A percentile compares a stretch with the other conserved stretches of the same genome.
Conservation (phyloP, 2,888 invertebrate species). For the Aphidius colemani region DNA sequence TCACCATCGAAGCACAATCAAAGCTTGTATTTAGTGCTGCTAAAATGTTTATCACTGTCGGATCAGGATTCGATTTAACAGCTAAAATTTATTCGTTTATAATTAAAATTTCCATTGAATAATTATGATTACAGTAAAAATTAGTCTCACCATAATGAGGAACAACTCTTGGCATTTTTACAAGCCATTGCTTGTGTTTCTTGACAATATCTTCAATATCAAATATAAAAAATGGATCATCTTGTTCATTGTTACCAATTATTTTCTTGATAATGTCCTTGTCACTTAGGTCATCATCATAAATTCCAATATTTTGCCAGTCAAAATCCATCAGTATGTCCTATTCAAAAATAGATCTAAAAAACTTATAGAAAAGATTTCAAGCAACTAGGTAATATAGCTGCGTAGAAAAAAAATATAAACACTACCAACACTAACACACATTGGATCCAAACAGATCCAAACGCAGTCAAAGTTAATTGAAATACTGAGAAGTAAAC, state of each 20-base stretch:
- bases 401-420: too few species aligned
- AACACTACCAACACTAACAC: too few species aligned
- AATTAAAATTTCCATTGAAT: too few species aligned
- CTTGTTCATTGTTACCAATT: slow-evolving; percentile 38
- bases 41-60: slow-evolving; percentile 57
- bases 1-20: slow-evolving; percentile 66
- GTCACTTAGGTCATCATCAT: slow-evolving; percentile 39
- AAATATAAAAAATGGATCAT: slow-evolving; percentile 49
- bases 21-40: slow-evolving; percentile 66
- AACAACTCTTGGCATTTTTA: slow-evolving; percentile 49
- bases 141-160: slow-evolving; percentile 49
- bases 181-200: slow-evolving; percentile 49
- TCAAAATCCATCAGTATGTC: slow-evolving; percentile 26
- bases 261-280: slow-evolving; percentile 43
- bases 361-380: too few species aligned
- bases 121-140: too few species aligned
- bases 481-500: too few species aligned
- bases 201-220: slow-evolving; percentile 45
- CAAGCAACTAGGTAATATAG: too few species aligned
- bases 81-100: too few species aligned
- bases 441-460: too few species aligned
- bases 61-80: slow-evolving; percentile 68
- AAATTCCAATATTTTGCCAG: slow-evolving; percentile 41
- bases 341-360: too few species aligned
- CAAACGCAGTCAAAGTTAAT: too few species aligned